Evolutionary conservation across 2,888 invertebrate species (phyloP), one percentile per base, ranked within the genome.

Genomic region (Drosophila pseudotakahashii): DNA sequence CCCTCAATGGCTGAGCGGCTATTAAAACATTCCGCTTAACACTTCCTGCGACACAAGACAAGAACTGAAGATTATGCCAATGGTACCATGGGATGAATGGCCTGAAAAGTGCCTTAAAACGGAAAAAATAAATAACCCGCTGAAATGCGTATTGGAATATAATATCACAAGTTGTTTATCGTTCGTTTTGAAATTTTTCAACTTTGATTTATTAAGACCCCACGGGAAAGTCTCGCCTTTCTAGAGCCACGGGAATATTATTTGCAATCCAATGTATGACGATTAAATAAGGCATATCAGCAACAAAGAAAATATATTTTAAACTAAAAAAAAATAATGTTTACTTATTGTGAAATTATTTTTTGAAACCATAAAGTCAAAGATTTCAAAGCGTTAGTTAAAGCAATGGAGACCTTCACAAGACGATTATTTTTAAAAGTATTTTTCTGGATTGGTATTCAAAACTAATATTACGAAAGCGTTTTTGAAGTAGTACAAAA

Each of bases 1-100:
- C 63, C 63, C 67, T 74, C 79, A 58, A 66, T 54, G 68, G 51
- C 64, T 52, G 58, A 53, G 75, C 77, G 58, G 70, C 78, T 79
- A 81, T 81, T 87, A 87, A 87, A 83, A 88, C 89, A 86, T 89
- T 89, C 82, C 86, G 80, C 77, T 87, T 89, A 86, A 87, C 86
- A 86, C 89, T 86, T 86, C 87, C 86, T 87, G 86, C 78, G 88
- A 87, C 87, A 89, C 73, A 41, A 71, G 47, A 59, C n/a, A 52
- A 69, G 50, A 51, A 39, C 41, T 26, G 45, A 67, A 67, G 54
- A 73, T 60, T 53, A 34, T 54, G 55, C 30, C 62, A 52, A 63
- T 34, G 44, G 52, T 42, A 81, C 81, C 67, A 51, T 85, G 81
- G 80, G 53, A 30, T 30, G 9, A 26, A n/a, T 58, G 36, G n/a